Base-by-base conservation (phyloP, 1,140 invertebrate species). In the Drosophila nigromelanica region DNA sequence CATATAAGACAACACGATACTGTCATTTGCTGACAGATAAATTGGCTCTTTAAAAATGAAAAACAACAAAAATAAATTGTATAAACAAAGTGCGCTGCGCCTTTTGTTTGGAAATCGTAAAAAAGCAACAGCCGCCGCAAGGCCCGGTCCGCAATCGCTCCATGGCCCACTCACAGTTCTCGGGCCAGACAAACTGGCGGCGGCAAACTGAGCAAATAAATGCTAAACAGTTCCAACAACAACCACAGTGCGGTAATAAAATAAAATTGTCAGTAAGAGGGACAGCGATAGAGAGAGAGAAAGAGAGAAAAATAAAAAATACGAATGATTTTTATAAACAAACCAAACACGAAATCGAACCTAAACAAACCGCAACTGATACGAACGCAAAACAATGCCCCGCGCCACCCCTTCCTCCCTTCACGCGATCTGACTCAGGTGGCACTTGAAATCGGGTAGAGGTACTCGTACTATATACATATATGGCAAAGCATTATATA, bases 301-400 rank as follows among this genome's bases (percentile, higher is more conserved):
- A 27, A 15, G 48, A 30, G 27, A 14, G 5, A 4, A 27, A 33
- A 18, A 52, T 5, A 64, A 60, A 40, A 54, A 72, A 60, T 42
- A 35, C 74, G 12, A 67, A 63, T 54, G 58, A 48, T 68, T 80
- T 80, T 80, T 80, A 80, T 80, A 80, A 80, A 80, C 78, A 80
- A 80, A 76, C 47, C 68, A 67, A 80, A 81, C 58, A 80, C 80
- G 72, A 83, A 83, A 78, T 83, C 72, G 80, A 85, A 85, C 80
- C 76, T 85, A 85, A 85, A 85, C 80, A 85, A 85, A 85, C 80
- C 63, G 51, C 70, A 82, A 82, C 81, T 77, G 78, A 80, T 80
- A 73, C 52, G 50, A 66, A 56, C 50, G 18, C 47, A 48, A 12
- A 47, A 14, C 27, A 11, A 10, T 35, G 8, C 33, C 33, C 6